Evolutionary conservation across 2,888 invertebrate species (phyloP), one percentile per base, ranked within the genome.

Genomic region (Geotrupes spiniger): DNA sequence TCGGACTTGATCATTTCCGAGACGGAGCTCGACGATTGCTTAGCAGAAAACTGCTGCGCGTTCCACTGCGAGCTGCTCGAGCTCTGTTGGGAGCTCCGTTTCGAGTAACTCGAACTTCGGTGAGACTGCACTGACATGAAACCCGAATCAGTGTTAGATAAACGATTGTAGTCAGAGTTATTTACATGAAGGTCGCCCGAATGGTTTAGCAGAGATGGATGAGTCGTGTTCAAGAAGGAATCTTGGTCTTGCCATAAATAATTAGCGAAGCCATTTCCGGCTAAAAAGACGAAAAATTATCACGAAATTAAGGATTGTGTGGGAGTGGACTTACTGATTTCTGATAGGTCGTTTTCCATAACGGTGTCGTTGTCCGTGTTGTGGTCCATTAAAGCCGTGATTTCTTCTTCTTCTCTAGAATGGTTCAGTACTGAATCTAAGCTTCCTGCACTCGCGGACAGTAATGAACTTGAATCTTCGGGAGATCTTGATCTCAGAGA

Each of bases 361-460:
- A 58, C 53, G 26, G 57, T 52, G 51, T 63, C 63, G 36, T 48
- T 58, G 49, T 62, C 63, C 14, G 52, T 46, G 46, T 53, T 59
- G 33, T 61, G 61, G 51, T 78, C 81, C 80, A 81, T 80, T 42
- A 83, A 72, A 21, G 78, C 79, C 54, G 83, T 79, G 25, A 83
- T 78, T 70, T 89, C 89, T 63, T 89, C 90, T 60, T 89, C 90
- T 60, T 89, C 87, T 48, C 87, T 82, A n/a, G 92, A 92, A 62
- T 87, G 87, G 74, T 92, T 92, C 61, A 92, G 75, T 72, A 91
- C 88, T 0, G 92, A 93, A 72, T 92, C 92, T 61, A 91, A 75
- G 60, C 92, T 93, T 42, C 91, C 90, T 45, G 85, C 86, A 60
- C 88, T 87, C 57, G 79, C 80, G 51, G 80, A 80, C 45, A 81